A percentile compares a stretch with the other conserved stretches of the same genome.
Conservation (phyloP, 2,113 vertebrate genomes). For the Steatornis caripensis region DNA sequence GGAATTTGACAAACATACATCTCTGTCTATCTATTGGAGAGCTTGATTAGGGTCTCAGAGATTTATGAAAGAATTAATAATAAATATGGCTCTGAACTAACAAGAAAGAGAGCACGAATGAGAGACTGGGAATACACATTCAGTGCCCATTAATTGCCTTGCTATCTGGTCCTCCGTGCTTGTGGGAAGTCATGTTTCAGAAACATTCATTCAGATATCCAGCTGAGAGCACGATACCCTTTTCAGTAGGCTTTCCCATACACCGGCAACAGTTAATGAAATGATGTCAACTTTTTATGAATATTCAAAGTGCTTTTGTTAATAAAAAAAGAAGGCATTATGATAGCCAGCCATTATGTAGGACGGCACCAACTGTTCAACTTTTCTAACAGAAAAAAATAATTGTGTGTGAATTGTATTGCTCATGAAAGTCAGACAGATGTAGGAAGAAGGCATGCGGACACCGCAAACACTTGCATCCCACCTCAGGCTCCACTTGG, state of each 20-base stretch:
- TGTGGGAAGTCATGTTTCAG: slow-evolving; percentile 28
- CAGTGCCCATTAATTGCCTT: not conserved
- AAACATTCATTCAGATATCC: not conserved
- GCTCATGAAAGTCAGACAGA: not conserved
- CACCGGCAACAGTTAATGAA: not conserved
- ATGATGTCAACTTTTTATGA: slow-evolving; percentile 22
- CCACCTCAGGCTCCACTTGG: not conserved
- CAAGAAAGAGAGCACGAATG: not conserved
- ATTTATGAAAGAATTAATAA: not conserved
- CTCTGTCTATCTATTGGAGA: not conserved
- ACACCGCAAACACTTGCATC: not conserved
- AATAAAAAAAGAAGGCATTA: not conserved
- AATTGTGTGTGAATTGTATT: not conserved
- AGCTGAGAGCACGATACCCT: slow-evolving; percentile 8
- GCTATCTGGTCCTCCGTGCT: not conserved
- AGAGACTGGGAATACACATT: not conserved
- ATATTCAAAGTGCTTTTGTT: slow-evolving; percentile 16
- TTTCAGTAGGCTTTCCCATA: not conserved
- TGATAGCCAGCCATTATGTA: not conserved
- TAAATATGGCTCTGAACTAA: slow-evolving; percentile 12
- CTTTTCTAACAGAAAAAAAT: not conserved
- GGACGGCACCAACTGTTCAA: not conserved
- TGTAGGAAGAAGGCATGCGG: not conserved
- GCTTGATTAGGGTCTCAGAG: not conserved
- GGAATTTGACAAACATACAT: not conserved